Evolutionary conservation across 2,888 invertebrate genomes (phyloP).

Genomic region (Epinotia nisella): DNA sequence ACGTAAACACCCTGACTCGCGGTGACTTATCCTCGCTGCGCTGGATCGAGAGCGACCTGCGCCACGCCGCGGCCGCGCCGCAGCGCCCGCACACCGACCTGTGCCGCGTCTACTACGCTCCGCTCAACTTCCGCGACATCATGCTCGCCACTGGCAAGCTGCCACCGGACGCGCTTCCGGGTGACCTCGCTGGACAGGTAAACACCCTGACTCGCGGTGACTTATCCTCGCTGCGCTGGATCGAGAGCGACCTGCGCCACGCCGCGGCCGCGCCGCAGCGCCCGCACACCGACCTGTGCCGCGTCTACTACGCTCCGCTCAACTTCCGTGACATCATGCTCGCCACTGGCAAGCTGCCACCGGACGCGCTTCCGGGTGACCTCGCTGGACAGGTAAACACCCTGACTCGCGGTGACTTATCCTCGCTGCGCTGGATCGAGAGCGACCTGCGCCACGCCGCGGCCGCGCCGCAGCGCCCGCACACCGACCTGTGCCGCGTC

Average conservation of each 20-base stretch:
- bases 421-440: slow-evolving; percentile 98
- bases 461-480: slow-evolving; percentile 66
- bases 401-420: slow-evolving; percentile 95
- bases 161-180: slow-evolving; percentile 98
- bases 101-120: slow-evolving; percentile 96
- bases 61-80: slow-evolving; percentile 66
- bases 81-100: slow-evolving; percentile 85
- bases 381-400: slow-evolving; percentile 92
- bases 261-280: slow-evolving; percentile 69
- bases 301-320: slow-evolving; percentile 96
- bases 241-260: slow-evolving; percentile 87
- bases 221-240: slow-evolving; percentile 96
- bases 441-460: slow-evolving; percentile 80
- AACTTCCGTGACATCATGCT: slow-evolving; percentile 99
- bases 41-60: slow-evolving; percentile 93
- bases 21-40: slow-evolving; percentile 97
- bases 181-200: slow-evolving; percentile 89
- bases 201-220: slow-evolving; percentile 87
- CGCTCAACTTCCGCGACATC: slow-evolving; percentile 98
- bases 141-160: slow-evolving; percentile 99
- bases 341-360: slow-evolving; percentile 97
- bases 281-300: slow-evolving; percentile 88
- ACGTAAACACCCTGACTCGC: slow-evolving; percentile 95
- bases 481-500: slow-evolving; percentile 91
- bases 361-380: slow-evolving; percentile 97